These are phyloP conservation scores for Mastomys natalensis DNA, from an alignment of 2,113 vertebrate genomes.

Conservation along the genomic window DNA sequence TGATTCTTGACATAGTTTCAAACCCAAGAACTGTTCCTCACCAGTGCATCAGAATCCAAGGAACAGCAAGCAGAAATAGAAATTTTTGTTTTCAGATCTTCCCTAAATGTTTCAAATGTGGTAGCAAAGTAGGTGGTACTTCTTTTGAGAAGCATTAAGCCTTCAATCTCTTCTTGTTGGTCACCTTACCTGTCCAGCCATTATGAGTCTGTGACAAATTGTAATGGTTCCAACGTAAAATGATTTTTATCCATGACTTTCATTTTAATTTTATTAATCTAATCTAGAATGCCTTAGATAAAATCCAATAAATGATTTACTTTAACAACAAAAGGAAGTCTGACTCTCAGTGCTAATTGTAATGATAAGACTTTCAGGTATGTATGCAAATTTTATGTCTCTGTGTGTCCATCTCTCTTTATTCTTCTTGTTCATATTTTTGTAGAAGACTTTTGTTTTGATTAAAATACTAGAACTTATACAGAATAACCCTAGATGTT, in stretches of 20 bases:
- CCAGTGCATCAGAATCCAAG: not conserved
- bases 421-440: not conserved
- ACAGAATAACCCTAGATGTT: not conserved
- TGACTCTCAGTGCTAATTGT: not conserved
- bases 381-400: not conserved
- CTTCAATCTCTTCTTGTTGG: not conserved
- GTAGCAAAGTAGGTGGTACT: not conserved
- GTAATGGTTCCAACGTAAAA: constrained; percentile 26
- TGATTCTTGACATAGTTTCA: not conserved
- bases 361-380: not conserved
- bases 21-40: not conserved
- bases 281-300: not conserved
- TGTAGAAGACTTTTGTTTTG: not conserved
- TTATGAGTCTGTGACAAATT: not conserved
- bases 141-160: not conserved
- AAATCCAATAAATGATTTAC: not conserved
- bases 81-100: not conserved
- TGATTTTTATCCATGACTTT: not conserved
- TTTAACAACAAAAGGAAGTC: not conserved
- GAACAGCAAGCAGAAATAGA: fast-evolving
- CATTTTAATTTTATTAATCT: constrained; percentile 14
- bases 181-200: not conserved
- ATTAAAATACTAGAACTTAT: constrained; percentile 20
- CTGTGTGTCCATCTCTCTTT: not conserved
- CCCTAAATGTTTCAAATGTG: not conserved